Base-by-base conservation (phyloP, 2,797 vertebrate species). In the Syncerus caffer region DNA sequence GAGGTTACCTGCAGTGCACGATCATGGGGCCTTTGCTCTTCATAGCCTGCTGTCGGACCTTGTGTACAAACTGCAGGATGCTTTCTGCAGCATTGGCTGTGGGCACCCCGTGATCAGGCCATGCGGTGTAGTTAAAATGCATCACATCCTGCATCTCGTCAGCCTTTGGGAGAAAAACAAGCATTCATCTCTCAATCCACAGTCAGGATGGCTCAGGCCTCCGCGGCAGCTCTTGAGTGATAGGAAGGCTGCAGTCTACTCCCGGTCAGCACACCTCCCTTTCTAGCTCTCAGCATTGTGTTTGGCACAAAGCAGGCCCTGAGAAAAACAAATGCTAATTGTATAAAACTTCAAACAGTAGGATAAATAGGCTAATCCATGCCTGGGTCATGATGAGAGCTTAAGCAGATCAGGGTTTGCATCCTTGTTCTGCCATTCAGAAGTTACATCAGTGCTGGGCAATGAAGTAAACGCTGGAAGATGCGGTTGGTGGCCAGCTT, bases 91-190 rank as follows among this genome's bases (percentile, higher is more conserved):
- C 99, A 0, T 99, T 99, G 92, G 99, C 99, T 0, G 99, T 99
- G 96, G 99, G 99, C 6, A 99, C 99, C 0, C 99, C 99, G 0
- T 99, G 99, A 89, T 99, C 99, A 0, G 99, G 99, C 99, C 99
- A 99, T 0, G 99, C 99, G 0, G 99, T 99, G 98, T 99, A 99
- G 98, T 99, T 99, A 93, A 99, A 99, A 98, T 99, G 99, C 97
- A 99, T 99, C 93, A 99, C 98, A 0, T 99, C 99, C 97, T 99
- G 99, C 55, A 98, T 98, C 97, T 99, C 99, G 0, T 99, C 99
- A 2, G 99, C 99, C 99, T 99, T 76, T 9, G 97, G 0, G 64
- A 86, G 42, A 42, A 78, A 96, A 90, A 0, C 78, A 78, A n/a
- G 9, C 3, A 7, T 93, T 53, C 74, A 8, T 14, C 47, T 85